Evolutionary conservation across 2,113 vertebrate species (phyloP).

Genomic region (Nymphicus hollandicus): DNA sequence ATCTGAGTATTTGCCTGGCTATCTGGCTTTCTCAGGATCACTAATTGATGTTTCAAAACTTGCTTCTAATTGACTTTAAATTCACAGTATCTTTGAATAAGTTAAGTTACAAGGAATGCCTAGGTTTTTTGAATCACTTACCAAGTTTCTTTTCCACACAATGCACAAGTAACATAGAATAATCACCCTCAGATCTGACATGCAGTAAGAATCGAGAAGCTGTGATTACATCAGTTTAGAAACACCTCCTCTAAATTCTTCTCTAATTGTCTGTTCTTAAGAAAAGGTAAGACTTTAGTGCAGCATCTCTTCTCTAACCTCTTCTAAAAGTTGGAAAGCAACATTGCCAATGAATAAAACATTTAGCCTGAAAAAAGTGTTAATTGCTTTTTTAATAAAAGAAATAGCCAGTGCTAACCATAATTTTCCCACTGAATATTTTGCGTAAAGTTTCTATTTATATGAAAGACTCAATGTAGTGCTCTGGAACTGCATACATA

Average conservation of each 20-base stretch:
- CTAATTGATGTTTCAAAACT: neutral
- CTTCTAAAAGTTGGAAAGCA: neutral
- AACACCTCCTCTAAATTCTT: neutral
- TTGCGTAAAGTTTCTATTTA: neutral
- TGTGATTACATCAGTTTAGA: neutral
- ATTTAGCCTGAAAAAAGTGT: neutral
- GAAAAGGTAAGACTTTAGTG: neutral
- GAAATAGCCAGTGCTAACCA: neutral
- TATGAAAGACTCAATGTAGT: neutral
- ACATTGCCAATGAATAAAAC: neutral
- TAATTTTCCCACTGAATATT: neutral
- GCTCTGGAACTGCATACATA: neutral
- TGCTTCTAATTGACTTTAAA: slow-evolving; percentile 7
- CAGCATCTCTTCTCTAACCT: neutral
- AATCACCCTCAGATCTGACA: neutral
- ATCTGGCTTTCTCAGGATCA: neutral
- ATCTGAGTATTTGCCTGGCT: slow-evolving; percentile 1
- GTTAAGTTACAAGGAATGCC: neutral
- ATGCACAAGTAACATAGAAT: neutral
- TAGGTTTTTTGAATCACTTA: neutral
- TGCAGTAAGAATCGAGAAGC: neutral
- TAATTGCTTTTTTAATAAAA: neutral
- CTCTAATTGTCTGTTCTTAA: neutral
- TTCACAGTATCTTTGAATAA: neutral
- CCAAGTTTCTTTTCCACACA: neutral